A percentile compares a stretch with the other conserved stretches of the same genome.
phyloP scores from a whole-genome alignment of 2,888 invertebrate genomes.

The Agrilus mali region DNA sequence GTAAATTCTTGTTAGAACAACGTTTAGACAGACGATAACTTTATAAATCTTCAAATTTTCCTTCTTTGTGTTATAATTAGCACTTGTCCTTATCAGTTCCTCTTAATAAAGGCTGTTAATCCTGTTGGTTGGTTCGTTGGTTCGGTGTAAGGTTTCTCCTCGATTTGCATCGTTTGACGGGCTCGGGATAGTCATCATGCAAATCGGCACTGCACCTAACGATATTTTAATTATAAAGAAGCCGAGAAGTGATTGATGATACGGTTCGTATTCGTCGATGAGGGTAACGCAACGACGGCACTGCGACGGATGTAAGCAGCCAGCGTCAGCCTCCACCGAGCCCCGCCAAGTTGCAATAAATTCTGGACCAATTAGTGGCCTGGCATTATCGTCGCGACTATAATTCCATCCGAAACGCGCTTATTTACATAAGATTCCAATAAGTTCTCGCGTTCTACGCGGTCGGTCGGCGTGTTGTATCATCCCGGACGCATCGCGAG shows the following conservation, averaged over 20 bases:
- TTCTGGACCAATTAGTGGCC: conserved; percentile 19
- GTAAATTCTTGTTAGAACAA: no score
- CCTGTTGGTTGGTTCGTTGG: no score
- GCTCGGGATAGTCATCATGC: conserved; percentile 11
- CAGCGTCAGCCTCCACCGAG: conserved; percentile 6
- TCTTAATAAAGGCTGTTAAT: no score
- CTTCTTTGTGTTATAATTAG: no score
- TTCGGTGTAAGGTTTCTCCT: conserved; percentile 3
- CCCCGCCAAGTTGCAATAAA: conserved; percentile 15
- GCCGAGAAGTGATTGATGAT: conserved; percentile 21
- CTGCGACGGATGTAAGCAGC: no score
- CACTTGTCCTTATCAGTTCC: no score
- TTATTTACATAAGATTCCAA: conserved; percentile 23
- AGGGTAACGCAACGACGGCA: conserved; percentile 9
- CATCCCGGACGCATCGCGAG: not conserved
- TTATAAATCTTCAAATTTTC: no score
- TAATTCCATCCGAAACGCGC: conserved; percentile 12
- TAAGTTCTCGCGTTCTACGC: conserved; percentile 15
- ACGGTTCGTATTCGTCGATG: conserved; percentile 9
- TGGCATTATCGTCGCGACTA: conserved; percentile 15
- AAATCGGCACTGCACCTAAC: conserved; percentile 25
- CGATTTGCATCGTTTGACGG: no score
- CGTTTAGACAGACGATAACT: no score
- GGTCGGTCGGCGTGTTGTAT: conserved; percentile 2
- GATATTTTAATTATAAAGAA: conserved; percentile 25